Conservation (phyloP, 2,797 vertebrate genomes). For the Acanthornis magna region DNA sequence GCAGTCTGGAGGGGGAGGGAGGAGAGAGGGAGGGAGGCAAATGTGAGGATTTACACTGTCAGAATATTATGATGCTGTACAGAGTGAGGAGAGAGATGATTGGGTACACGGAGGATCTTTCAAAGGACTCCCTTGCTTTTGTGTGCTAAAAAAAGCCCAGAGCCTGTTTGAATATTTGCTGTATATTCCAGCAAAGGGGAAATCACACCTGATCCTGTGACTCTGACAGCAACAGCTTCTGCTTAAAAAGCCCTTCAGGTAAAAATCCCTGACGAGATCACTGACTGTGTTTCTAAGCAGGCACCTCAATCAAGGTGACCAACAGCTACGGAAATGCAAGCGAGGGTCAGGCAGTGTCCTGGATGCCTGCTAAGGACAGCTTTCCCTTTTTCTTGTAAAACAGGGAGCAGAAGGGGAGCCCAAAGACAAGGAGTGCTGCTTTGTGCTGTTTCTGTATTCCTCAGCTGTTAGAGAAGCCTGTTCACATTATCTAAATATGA, state of each 20-base stretch:
- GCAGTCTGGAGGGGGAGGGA: constrained; percentile 76
- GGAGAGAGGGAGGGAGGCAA: constrained; percentile 55
- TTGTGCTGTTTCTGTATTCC: background rate
- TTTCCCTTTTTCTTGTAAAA: background rate
- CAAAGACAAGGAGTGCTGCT: background rate
- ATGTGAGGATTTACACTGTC: constrained; percentile 60
- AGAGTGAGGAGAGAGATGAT: background rate
- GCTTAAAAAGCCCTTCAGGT: background rate
- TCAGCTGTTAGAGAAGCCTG: background rate
- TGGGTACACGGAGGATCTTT: background rate
- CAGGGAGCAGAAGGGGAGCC: background rate
- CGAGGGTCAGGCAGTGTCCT: background rate
- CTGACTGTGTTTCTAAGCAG: background rate
- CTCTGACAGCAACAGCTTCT: background rate
- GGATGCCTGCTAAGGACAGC: background rate
- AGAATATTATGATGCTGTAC: constrained; percentile 35
- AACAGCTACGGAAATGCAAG: background rate
- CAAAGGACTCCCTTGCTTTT: constrained; percentile 32
- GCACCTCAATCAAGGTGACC: background rate
- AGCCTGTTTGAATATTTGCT: constrained; percentile 5
- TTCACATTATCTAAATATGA: background rate
- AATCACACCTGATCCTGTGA: constrained; percentile 2
- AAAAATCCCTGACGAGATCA: background rate
- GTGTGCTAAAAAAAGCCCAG: constrained; percentile 26
- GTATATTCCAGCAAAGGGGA: background rate